Percentiles rank a stretch among this genome's conserved stretches.
phyloP scores from a whole-genome alignment of 1,140 invertebrate species.

The Cydia strobilella region DNA sequence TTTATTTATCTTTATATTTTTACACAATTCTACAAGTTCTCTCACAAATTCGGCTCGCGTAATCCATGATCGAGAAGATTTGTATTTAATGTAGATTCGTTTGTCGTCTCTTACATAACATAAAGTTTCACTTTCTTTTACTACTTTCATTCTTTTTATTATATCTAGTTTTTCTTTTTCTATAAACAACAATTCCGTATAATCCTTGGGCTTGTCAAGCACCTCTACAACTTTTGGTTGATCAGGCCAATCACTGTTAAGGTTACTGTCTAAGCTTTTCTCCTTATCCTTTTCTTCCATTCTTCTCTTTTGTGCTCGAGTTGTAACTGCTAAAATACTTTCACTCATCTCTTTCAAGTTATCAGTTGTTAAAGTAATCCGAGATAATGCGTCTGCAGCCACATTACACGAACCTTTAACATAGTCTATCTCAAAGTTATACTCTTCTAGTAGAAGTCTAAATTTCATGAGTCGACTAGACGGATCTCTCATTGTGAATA shows the following conservation, averaged over 20 bases:
- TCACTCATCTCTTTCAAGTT: no score
- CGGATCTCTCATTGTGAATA: constrained; percentile 15
- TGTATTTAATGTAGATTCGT: neutral
- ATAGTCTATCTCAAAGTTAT: constrained; percentile 39
- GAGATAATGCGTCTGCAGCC: constrained; percentile 41
- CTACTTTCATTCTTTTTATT: neutral
- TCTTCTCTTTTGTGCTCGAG: neutral
- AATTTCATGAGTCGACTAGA: constrained; percentile 32
- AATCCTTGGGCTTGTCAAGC: neutral
- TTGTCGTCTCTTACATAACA: neutral
- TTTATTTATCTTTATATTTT: neutral
- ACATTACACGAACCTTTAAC: constrained; percentile 41
- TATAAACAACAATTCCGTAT: neutral
- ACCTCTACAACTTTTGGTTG: neutral
- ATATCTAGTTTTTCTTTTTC: neutral
- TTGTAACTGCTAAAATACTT: neutral
- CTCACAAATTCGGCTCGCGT: constrained; percentile 7
- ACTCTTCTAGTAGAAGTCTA: constrained; percentile 34
- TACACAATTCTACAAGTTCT: neutral
- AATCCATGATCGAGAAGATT: neutral
- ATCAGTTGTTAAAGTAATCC: no score
- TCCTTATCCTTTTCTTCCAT: neutral
- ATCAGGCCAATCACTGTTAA: neutral
- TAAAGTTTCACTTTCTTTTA: neutral
- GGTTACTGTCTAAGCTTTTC: neutral